Evolutionary conservation across 2,113 vertebrate genomes (phyloP), one percentile per base, ranked within the genome.

Genomic region (Gymnorhina tibicen): DNA sequence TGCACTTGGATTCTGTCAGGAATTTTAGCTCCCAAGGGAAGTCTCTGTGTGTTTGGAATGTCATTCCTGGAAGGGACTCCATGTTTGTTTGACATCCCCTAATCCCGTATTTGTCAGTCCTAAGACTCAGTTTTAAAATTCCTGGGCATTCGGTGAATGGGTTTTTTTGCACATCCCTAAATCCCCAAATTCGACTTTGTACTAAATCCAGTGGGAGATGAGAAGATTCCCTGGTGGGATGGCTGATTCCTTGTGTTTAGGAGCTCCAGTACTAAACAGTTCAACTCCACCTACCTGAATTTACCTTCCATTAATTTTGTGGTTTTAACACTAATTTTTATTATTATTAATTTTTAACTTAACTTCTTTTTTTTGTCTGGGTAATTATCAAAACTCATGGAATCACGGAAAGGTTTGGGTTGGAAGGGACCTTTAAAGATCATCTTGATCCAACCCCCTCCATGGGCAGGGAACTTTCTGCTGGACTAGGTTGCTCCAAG

Each of bases 51-150:
- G 13, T 6, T n/a, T 72, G 22, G 13, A 26, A 17, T 11, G 26
- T 2, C 39, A 5, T 19, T 23, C 2, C 1, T 46, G 52, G 22
- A 75, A 67, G 4, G 16, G 18, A 16, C 3, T 55, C 23, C 13
- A 4, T 5, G 4, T 23, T 39, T 41, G 41, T 62, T 39, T 41
- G 7, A 16, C 0, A 1, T 39, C 17, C 11, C 49, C 21, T 35
- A 42, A 73, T 46, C 10, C 17, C 20, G 13, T 2, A 3, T 10
- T 50, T 64, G 3, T 11, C 33, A 12, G 17, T 13, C 30, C 10
- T 76, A 32, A 86, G 83, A 13, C 5, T 24, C 20, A 24, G 10
- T 41, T 64, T 39, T 23, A 15, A 32, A 32, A 15, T 46, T 46
- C 24, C 33, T 47, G 15, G 16, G 13, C 2, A 8, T 66, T 16